These are phyloP conservation scores for Dryobotodes eremita DNA, from an alignment of 2,888 invertebrate species.

Conservation along the genomic window DNA sequence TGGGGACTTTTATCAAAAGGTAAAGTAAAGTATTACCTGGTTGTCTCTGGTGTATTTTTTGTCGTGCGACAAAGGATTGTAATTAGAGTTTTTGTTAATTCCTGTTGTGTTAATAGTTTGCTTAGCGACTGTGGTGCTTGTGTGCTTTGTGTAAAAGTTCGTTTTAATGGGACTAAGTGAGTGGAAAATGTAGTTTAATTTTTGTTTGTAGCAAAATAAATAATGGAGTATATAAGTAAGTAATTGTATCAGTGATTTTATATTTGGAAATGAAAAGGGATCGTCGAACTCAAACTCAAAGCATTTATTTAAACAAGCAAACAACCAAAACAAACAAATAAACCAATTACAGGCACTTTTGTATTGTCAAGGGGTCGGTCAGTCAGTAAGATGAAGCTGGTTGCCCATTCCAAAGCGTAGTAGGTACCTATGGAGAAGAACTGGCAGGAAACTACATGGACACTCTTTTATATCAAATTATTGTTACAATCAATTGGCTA, in stretches of 20 bases:
- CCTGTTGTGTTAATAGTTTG: conserved; percentile 59
- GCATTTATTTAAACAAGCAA: no score
- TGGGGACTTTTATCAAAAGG: conserved; percentile 63
- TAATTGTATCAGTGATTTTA: background rate
- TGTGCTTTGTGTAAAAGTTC: conserved; percentile 44
- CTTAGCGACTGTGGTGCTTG: conserved; percentile 39
- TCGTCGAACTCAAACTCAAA: background rate
- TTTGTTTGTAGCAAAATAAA: conserved; percentile 4
- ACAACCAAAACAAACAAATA: no score
- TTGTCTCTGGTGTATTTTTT: conserved; percentile 61
- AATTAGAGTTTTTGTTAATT: conserved; percentile 58
- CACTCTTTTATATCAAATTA: no score
- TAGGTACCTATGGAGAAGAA: no score
- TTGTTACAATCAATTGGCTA: no score
- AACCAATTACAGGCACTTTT: no score
- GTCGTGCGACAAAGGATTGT: conserved; percentile 50
- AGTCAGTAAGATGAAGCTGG: no score
- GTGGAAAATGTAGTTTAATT: conserved; percentile 35
- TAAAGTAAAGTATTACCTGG: conserved; percentile 66
- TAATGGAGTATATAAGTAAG: background rate
- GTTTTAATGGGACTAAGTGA: conserved; percentile 42
- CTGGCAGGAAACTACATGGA: no score
- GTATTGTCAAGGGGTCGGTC: no score
- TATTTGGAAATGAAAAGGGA: background rate
- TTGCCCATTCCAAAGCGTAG: no score